Percentiles rank a stretch among this genome's conserved stretches.
phyloP scores from a whole-genome alignment of 2,113 vertebrate species.

The Nothocercus nigrocapillus region DNA sequence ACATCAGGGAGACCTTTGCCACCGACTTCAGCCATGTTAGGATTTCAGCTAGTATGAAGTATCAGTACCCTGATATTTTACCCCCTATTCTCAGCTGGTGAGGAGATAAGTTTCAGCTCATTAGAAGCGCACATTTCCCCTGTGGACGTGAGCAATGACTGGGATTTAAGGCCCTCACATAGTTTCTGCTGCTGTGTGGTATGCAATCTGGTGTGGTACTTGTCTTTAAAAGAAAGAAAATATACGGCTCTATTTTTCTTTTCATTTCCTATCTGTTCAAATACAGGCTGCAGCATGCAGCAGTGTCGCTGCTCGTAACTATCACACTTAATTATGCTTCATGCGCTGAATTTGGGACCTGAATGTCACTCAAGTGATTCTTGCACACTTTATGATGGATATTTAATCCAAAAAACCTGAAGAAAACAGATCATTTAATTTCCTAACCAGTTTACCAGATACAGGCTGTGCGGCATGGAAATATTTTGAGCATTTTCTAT shows the following conservation, averaged over 20 bases:
- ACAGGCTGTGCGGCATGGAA: slow-evolving; percentile 41
- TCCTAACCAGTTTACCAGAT: slow-evolving; percentile 59
- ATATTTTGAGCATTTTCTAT: slow-evolving; percentile 61
- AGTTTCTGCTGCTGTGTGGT: neutral
- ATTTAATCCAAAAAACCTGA: slow-evolving; percentile 35
- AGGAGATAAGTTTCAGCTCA: neutral
- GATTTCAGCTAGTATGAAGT: neutral
- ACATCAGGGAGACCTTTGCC: neutral
- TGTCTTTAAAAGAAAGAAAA: neutral
- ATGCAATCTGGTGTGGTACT: neutral
- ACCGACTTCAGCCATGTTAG: accelerated
- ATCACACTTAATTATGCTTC: slow-evolving; percentile 26
- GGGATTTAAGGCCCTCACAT: neutral
- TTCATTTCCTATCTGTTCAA: neutral
- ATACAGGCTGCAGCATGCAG: slow-evolving; percentile 6
- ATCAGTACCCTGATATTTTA: neutral
- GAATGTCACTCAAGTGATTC: slow-evolving; percentile 27
- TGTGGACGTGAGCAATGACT: neutral
- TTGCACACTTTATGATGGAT: slow-evolving; percentile 1
- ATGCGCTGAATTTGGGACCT: neutral
- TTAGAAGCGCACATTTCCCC: neutral
- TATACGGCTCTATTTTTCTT: neutral
- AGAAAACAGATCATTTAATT: slow-evolving; percentile 39
- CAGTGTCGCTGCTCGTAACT: neutral
- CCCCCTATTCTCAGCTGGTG: neutral